A percentile compares a stretch with the other conserved stretches of the same genome.
Evolutionary conservation across 2,113 vertebrate species (phyloP).

Genomic region (Burhinus bistriatus): DNA sequence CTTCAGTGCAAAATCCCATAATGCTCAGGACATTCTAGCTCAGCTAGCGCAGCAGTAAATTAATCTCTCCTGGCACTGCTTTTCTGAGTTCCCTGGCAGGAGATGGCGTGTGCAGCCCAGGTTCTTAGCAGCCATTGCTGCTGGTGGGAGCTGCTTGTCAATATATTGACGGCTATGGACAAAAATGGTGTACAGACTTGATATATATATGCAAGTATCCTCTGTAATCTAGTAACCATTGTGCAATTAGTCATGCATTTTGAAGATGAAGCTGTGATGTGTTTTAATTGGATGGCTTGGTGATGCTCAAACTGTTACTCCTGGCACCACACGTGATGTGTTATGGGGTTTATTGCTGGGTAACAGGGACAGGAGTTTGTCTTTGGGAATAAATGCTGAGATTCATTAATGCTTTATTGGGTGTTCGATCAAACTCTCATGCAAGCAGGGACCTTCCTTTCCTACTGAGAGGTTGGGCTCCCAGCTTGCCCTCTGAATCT

Average conservation of each 20-base stretch:
- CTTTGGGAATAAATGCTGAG: neutral
- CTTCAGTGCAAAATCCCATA: neutral
- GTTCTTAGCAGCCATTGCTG: neutral
- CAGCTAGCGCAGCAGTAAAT: fast-evolving
- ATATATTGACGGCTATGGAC: too few relatives aligned
- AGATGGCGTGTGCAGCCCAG: neutral
- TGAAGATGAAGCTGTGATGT: neutral
- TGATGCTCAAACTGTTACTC: neutral
- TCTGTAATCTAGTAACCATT: fast-evolving
- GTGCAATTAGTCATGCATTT: neutral
- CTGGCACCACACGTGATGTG: neutral
- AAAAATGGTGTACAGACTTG: too few relatives aligned
- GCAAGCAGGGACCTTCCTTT: neutral
- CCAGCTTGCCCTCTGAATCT: neutral
- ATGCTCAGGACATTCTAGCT: neutral
- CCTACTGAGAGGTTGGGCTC: fast-evolving
- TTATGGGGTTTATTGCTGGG: fast-evolving
- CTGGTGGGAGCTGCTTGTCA: neutral
- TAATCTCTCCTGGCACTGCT: neutral
- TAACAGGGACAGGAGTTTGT: fast-evolving
- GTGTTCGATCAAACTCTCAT: neutral
- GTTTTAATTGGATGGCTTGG: neutral
- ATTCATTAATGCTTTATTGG: neutral
- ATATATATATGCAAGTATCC: neutral
- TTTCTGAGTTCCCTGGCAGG: neutral